phyloP scores from a whole-genome alignment of 2,888 invertebrate genomes.

The Peribatodes rhomboidaria region DNA sequence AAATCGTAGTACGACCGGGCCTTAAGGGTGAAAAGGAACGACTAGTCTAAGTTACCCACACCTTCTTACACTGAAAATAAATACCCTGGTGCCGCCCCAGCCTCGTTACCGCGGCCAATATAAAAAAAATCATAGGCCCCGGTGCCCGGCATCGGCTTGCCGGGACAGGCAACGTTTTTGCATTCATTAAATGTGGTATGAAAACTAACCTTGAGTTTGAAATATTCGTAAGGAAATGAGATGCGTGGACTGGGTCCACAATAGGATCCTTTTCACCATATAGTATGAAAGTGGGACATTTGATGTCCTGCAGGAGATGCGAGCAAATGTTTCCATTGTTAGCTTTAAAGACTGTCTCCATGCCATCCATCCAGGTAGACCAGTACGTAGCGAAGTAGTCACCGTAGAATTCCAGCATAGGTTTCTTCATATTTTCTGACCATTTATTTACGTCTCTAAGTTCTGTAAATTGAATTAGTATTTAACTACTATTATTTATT shows the following conservation, averaged over 20 bases:
- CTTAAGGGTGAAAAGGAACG: too few relatives aligned
- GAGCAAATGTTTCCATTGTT: constrained; percentile 91
- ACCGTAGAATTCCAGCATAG: constrained; percentile 91
- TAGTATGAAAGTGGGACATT: constrained; percentile 92
- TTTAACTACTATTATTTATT: too few relatives aligned
- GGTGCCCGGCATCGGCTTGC: too few relatives aligned
- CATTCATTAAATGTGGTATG: too few relatives aligned
- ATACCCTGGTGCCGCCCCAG: too few relatives aligned
- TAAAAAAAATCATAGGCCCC: neutral
- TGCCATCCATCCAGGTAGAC: constrained; percentile 91
- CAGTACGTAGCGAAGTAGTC: constrained; percentile 89
- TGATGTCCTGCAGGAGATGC: constrained; percentile 86
- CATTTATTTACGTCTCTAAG: constrained; percentile 89
- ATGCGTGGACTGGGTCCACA: constrained; percentile 89
- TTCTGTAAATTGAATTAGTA: neutral
- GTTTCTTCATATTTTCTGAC: constrained; percentile 92
- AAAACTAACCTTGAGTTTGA: constrained; percentile 85
- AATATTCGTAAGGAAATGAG: constrained; percentile 90
- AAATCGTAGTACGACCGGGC: too few relatives aligned
- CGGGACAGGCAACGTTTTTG: too few relatives aligned
- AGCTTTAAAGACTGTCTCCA: constrained; percentile 83
- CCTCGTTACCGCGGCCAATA: too few relatives aligned
- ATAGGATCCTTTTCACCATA: constrained; percentile 94
- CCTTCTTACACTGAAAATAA: too few relatives aligned
- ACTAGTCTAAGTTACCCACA: too few relatives aligned